Conservation (phyloP, 2,797 vertebrate species). For the Lutjanus argentimaculatus region DNA sequence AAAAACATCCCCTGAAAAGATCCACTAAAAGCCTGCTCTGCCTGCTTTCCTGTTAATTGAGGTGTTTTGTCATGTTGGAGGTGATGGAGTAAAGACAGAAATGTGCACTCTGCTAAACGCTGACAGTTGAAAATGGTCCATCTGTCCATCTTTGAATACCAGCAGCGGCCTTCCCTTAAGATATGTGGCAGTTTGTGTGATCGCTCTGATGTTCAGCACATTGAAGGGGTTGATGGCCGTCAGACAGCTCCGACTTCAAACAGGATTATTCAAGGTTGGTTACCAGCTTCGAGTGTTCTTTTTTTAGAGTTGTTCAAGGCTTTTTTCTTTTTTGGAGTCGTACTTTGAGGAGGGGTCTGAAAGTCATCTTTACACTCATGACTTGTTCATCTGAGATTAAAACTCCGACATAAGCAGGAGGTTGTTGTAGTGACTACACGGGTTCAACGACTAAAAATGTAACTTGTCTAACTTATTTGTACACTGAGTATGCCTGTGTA, state of each 20-base stretch:
- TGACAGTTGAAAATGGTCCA: constrained; percentile 49
- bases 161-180: constrained; percentile 38
- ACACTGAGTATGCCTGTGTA: constrained; percentile 14
- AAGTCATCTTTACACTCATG: constrained; percentile 53
- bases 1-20: neutral
- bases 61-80: constrained; percentile 40
- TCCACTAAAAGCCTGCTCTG: constrained; percentile 18
- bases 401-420: constrained; percentile 24
- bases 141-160: constrained; percentile 38
- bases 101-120: constrained; percentile 41
- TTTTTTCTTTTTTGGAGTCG: constrained; percentile 35
- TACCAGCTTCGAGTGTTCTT: constrained; percentile 45
- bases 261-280: constrained; percentile 51
- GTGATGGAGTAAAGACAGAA: constrained; percentile 41
- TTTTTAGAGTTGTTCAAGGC: constrained; percentile 56
- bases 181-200: constrained; percentile 38
- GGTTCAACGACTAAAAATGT: constrained; percentile 10
- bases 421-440: constrained; percentile 25
- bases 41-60: constrained; percentile 37
- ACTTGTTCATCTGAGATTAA: constrained; percentile 45
- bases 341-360: constrained; percentile 51
- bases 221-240: constrained; percentile 46
- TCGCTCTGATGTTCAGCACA: constrained; percentile 34
- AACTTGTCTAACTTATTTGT: constrained; percentile 35
- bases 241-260: constrained; percentile 59